Percentiles rank a stretch among this genome's conserved stretches.
Evolutionary conservation across 2,113 vertebrate species (phyloP).

Genomic region (Petrocephalus zakoni): DNA sequence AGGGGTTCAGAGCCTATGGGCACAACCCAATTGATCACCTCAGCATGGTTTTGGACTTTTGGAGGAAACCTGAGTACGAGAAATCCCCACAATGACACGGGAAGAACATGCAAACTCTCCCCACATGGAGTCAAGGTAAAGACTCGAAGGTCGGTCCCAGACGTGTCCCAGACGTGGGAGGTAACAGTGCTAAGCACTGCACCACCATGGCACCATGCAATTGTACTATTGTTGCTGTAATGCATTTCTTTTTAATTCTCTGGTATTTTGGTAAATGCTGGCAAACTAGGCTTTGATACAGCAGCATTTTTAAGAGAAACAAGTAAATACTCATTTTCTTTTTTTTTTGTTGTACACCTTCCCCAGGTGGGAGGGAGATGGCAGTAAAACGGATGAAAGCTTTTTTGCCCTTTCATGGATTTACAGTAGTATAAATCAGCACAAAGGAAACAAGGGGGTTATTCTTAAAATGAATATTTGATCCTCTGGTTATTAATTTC

Average conservation of each 20-base stretch:
- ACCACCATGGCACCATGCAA: background rate
- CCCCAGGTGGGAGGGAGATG: background rate
- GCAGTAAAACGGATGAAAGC: background rate
- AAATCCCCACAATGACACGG: too few relatives aligned
- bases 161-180: too few relatives aligned
- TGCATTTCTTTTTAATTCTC: background rate
- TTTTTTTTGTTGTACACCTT: background rate
- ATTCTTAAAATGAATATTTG: background rate
- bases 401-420: background rate
- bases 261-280: background rate
- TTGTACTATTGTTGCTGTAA: too few relatives aligned
- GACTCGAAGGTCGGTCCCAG: too few relatives aligned
- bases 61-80: too few relatives aligned
- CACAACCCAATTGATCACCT: background rate
- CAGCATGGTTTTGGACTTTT: too few relatives aligned
- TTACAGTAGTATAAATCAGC: slow-evolving; percentile 1
- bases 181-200: background rate
- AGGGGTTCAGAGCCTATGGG: background rate
- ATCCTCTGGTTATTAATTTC: background rate
- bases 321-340: background rate
- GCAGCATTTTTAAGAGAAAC: background rate
- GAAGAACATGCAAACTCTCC: too few relatives aligned
- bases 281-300: background rate
- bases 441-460: background rate
- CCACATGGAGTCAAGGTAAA: too few relatives aligned